Percentiles rank a stretch among this genome's conserved stretches.
These are phyloP conservation scores for Pseudopipra pipra DNA, from an alignment of 2,113 vertebrate species.

Conservation along the genomic window DNA sequence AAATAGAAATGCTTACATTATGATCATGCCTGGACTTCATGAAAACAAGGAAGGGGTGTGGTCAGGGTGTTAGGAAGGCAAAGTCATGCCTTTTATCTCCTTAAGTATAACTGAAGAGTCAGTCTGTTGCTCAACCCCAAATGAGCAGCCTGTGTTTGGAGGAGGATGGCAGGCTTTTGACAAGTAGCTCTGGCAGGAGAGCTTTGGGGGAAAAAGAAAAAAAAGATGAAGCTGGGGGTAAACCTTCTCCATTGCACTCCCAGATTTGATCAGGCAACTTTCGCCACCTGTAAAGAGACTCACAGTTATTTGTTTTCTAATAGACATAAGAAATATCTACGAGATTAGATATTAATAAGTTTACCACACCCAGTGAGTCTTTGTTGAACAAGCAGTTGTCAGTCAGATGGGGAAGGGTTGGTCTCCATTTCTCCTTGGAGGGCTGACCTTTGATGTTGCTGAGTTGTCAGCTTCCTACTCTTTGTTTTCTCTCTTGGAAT, in stretches of 20 bases:
- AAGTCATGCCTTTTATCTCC: background rate
- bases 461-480: background rate
- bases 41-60: background rate
- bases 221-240: background rate
- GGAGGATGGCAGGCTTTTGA: background rate
- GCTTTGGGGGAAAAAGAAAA: accelerated
- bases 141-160: background rate
- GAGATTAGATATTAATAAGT: background rate
- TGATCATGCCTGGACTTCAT: background rate
- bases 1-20: background rate
- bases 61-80: background rate
- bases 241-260: background rate
- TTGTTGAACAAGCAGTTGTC: background rate
- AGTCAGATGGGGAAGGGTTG: background rate
- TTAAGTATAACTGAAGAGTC: background rate
- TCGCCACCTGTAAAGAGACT: background rate
- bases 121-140: background rate
- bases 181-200: background rate
- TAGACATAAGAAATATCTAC: background rate
- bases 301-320: background rate
- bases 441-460: background rate
- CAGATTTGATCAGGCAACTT: background rate
- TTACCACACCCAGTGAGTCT: background rate
- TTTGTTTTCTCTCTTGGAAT: background rate
- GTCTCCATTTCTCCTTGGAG: background rate